Base-by-base conservation (phyloP, 2,888 invertebrate species). In the Cryptus viduatorius region DNA sequence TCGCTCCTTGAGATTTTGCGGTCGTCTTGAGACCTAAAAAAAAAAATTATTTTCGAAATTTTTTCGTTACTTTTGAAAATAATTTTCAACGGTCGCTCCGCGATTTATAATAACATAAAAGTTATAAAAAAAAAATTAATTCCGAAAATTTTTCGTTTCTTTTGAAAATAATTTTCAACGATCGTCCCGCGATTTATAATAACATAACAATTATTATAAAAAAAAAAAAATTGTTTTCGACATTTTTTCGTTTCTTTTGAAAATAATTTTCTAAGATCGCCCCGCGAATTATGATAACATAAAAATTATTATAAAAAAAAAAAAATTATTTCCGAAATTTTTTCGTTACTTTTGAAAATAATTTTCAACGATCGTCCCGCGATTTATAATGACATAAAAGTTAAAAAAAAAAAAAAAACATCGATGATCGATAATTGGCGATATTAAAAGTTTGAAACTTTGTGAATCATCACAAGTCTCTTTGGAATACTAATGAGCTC, bases 401-500 rank as follows among this genome's bases (percentile, higher is more conserved):
- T 4, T 14, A 53, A 16, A 14, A 46, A 14, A 46, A 12, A 14
- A 50, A 16, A 50, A 50, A 16, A 50, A 50, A 4, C n/a, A 14
- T 50, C 4, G 16, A n/a, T 1, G 14, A 50, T 50, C 16, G 16
- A 50, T 10, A 19, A 37, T 8, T 19, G n/a, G 50, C 29, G 64
- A 48, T 19, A 71, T 10, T 64, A 67, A 72, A 64, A 80, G 77
- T 73, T 79, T 80, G 73, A 73, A 67, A 46, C 71, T 80, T 73
- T 81, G 84, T 86, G 88, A 85, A 84, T 84, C 83, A 86, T 78
- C 68, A 86, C 85, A 69, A 67, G 84, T 87, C 83, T 87, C 87
- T 86, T 77, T 86, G 42, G 92, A 91, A 92, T 92, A 91, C 88
- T 91, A 92, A 92, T 88, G 88, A 89, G 89, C 85, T 86, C 83